A percentile compares a stretch with the other conserved stretches of the same genome.
phyloP scores from a whole-genome alignment of 2,113 vertebrate species.

The Crotophaga sulcirostris region DNA sequence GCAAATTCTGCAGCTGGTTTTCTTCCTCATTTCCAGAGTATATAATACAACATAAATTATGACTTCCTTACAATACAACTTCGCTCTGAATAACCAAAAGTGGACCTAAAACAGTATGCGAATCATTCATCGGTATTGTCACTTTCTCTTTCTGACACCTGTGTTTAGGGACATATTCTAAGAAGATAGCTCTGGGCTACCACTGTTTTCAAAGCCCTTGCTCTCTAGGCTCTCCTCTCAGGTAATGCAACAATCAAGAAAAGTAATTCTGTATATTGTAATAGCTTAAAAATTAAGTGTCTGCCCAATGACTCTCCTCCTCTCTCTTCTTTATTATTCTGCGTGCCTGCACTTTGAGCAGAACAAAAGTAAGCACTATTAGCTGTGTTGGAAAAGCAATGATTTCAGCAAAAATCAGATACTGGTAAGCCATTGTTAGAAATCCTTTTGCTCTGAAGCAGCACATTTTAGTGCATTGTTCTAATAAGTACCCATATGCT shows the following conservation, averaged over 20 bases:
- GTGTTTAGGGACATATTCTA: neutral
- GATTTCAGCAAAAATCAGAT: neutral
- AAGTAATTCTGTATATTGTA: neutral
- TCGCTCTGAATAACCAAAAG: neutral
- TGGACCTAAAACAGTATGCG: neutral
- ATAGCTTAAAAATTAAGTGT: neutral
- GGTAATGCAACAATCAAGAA: neutral
- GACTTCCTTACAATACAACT: neutral
- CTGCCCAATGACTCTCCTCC: neutral
- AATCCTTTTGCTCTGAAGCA: neutral
- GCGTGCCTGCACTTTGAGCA: neutral
- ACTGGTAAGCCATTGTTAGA: neutral
- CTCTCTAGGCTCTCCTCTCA: neutral
- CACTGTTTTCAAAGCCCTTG: neutral
- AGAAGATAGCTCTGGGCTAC: neutral
- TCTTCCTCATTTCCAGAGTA: neutral
- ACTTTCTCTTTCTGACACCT: neutral
- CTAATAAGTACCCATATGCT: neutral
- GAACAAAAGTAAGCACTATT: neutral
- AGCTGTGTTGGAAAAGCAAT: neutral
- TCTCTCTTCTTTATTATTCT: neutral
- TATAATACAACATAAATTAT: neutral
- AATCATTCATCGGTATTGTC: fast-evolving
- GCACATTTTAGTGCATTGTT: neutral
- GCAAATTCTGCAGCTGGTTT: neutral